Conservation (phyloP, 2,888 invertebrate species). For the Eupithecia exiguata region DNA sequence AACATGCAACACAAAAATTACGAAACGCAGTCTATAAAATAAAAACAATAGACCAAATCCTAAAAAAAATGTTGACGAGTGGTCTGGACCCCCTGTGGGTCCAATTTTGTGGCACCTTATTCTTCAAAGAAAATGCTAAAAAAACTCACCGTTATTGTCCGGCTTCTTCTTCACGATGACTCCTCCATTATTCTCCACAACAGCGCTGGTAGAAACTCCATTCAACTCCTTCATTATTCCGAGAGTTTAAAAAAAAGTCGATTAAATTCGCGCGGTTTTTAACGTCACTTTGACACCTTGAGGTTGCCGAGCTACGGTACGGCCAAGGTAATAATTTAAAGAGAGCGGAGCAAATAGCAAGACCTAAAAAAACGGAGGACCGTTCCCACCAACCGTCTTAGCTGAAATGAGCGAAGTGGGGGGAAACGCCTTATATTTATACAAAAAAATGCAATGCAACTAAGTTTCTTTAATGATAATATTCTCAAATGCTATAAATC, state of each 20-base stretch:
- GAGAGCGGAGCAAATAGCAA: constrained; percentile 45
- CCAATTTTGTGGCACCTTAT: not conserved
- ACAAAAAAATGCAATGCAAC: constrained; percentile 44
- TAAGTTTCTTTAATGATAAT: not conserved
- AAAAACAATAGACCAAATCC: not conserved
- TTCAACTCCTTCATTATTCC: constrained; percentile 74
- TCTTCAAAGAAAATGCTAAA: not conserved
- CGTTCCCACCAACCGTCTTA: constrained; percentile 43
- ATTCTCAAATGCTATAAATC: not conserved
- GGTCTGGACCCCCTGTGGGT: not conserved
- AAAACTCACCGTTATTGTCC: constrained; percentile 67
- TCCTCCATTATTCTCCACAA: constrained; percentile 62
- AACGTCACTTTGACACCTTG: constrained; percentile 77
- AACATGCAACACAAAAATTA: not conserved
- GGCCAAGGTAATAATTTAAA: constrained; percentile 66
- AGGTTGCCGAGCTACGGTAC: constrained; percentile 58
- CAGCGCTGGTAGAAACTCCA: constrained; percentile 62
- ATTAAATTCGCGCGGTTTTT: constrained; percentile 68
- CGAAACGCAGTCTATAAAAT: not conserved
- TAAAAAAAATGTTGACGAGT: not conserved
- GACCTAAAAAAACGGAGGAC: constrained; percentile 43
- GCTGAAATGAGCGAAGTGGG: constrained; percentile 47
- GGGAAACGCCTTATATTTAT: constrained; percentile 52
- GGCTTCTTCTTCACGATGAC: constrained; percentile 70
- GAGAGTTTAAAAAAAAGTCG: constrained; percentile 39